Percentiles rank a stretch among this genome's conserved stretches.
Evolutionary conservation across 2,888 invertebrate genomes (phyloP).

Genomic region (Harpagoxenus sublaevis): DNA sequence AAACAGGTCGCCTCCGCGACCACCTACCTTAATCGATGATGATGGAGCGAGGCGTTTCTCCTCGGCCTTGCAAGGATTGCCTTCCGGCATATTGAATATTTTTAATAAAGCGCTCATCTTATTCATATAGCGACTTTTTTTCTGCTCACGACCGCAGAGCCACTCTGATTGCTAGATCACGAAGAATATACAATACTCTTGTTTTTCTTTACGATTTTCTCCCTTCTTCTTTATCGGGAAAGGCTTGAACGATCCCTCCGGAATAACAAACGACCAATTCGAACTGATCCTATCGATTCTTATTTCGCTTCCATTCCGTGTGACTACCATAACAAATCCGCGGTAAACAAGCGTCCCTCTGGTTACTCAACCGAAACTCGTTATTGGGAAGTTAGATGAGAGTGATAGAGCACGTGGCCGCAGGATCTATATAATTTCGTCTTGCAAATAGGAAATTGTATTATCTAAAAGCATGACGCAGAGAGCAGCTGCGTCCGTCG

Average conservation of each 20-base stretch:
- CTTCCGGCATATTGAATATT: background rate
- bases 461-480: constrained; percentile 24
- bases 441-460: constrained; percentile 15
- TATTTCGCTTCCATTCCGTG: constrained; percentile 1
- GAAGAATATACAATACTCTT: background rate
- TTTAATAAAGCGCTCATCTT: constrained; percentile 26
- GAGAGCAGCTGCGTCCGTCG: background rate
- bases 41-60: constrained; percentile 23
- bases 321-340: constrained; percentile 5
- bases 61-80: background rate
- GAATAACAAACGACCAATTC: constrained; percentile 3
- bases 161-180: background rate
- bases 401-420: constrained; percentile 11
- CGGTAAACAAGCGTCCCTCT: background rate
- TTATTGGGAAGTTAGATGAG: constrained; percentile 4
- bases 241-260: background rate
- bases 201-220: background rate
- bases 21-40: constrained; percentile 62
- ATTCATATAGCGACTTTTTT: constrained; percentile 17
- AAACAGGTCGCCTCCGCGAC: constrained; percentile 57
- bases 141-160: background rate
- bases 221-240: background rate
- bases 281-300: constrained; percentile 24
- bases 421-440: constrained; percentile 21
- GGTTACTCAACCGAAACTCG: constrained; percentile 2